Evolutionary conservation across 2,888 invertebrate genomes (phyloP), one percentile per base, ranked within the genome.

Genomic region (Cyclophora albipunctata): DNA sequence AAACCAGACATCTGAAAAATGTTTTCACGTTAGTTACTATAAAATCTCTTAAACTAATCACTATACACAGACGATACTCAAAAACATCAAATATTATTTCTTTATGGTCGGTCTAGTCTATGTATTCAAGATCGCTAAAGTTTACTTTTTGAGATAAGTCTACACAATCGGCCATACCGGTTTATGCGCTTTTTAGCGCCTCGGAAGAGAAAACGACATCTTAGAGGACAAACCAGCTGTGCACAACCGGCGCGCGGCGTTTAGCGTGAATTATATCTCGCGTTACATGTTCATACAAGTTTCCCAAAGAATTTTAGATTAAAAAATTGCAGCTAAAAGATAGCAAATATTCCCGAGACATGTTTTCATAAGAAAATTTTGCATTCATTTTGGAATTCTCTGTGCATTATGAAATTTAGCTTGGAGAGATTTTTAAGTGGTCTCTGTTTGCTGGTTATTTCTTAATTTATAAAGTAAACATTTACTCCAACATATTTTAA

Each of bases 151-250:
- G 50, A 34, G n/a, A 58, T 55, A 34, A 45, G 45, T 55, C 58
- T 66, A 68, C 67, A 77, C 78, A 80, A 75, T 77, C 77, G 78
- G 66, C 71, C 72, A 70, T 73, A 71, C 73, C 71, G 69, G 70
- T 82, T 84, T 81, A 82, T 84, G 81, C 81, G 78, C 83, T 84
- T 84, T 84, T 84, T 84, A 84, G 79, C 82, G 77, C 66, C 71
- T 73, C 63, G 68, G 70, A 75, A 77, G 73, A 78, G 80, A 75
- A 73, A 74, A 72, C 81, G 75, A 69, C 79, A 63, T 71, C 70
- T 72, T 63, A 61, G 60, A 64, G 62, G 55, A 65, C 57, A 54
- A 58, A 65, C 60, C 75, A 74, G 73, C 75, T 77, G 77, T 49
- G 66, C 59, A 57, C 62, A 64, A 59, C 53, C 56, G 60, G 57